Percentiles rank a stretch among this genome's conserved stretches.
Evolutionary conservation across 1,140 invertebrate species (phyloP).

Genomic region (Onthophagus taurus): DNA sequence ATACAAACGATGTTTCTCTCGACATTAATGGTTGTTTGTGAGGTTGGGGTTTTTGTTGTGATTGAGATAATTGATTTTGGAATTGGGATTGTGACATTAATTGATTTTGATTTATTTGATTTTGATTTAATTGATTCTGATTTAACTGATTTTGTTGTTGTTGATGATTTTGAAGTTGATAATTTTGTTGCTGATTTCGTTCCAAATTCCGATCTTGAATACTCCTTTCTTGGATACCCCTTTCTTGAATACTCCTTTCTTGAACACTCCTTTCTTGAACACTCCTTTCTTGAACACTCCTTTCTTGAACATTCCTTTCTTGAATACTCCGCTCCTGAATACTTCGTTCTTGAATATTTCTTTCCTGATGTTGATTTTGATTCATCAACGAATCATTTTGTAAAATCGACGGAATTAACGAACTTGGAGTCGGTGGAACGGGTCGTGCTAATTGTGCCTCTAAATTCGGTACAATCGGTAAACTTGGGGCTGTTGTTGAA

Average conservation of each 20-base stretch:
- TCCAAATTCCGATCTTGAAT: slow-evolving; percentile 16
- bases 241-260: too few relatives aligned
- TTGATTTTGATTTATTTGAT: slow-evolving; percentile 9
- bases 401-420: slow-evolving; percentile 36
- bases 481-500: slow-evolving; percentile 47
- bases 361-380: background rate
- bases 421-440: slow-evolving; percentile 50
- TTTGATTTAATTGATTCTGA: background rate
- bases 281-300: too few relatives aligned
- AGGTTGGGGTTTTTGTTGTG: slow-evolving; percentile 13
- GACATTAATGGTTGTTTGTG: slow-evolving; percentile 38
- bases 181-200: background rate
- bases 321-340: too few relatives aligned
- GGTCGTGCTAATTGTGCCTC: slow-evolving; percentile 65
- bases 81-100: background rate
- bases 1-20: slow-evolving; percentile 48
- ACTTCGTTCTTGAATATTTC: background rate
- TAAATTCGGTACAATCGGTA: slow-evolving; percentile 59
- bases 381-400: slow-evolving; percentile 22
- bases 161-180: slow-evolving; percentile 13
- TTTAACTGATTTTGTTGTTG: slow-evolving; percentile 19
- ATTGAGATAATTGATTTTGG: slow-evolving; percentile 1
- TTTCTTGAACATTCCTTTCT: too few relatives aligned
- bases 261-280: too few relatives aligned
- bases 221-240: background rate